Conservation (phyloP, 2,888 invertebrate genomes). For the Isotomurus palustris region DNA sequence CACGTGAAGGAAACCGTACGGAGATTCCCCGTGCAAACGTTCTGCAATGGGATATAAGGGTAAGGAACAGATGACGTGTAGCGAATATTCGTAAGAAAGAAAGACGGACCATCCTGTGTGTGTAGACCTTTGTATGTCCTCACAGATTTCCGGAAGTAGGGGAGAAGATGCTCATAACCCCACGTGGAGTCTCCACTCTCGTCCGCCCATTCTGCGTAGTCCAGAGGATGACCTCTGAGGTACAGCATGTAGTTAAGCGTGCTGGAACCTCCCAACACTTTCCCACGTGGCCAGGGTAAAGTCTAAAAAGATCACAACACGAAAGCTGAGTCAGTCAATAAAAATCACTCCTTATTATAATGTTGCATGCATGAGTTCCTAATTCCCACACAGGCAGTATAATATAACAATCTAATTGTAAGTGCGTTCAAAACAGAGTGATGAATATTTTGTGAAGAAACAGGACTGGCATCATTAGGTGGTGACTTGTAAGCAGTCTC, state of each 20-base stretch:
- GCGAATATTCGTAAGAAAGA: neutral
- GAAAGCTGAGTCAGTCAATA: no score
- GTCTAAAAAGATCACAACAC: constrained; percentile 12
- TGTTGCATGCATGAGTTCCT: no score
- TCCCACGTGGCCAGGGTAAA: constrained; percentile 25
- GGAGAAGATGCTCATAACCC: constrained; percentile 25
- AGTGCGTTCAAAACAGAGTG: no score
- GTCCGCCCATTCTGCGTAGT: constrained; percentile 36
- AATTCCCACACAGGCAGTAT: no score
- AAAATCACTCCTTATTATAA: no score
- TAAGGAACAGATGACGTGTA: neutral
- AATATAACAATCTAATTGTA: neutral
- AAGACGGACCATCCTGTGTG: neutral
- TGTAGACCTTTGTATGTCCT: constrained; percentile 19
- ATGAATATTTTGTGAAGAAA: neutral
- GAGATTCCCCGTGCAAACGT: constrained; percentile 22
- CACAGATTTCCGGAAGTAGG: constrained; percentile 30
- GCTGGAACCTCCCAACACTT: constrained; percentile 22
- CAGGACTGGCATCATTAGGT: neutral
- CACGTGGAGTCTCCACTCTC: constrained; percentile 23
- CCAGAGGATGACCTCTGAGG: constrained; percentile 16
- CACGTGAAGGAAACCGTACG: constrained; percentile 29
- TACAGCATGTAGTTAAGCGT: constrained; percentile 2
- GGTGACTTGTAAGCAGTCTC: neutral
- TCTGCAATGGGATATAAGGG: neutral